Percentiles rank a stretch among this genome's conserved stretches.
phyloP scores from a whole-genome alignment of 2,113 vertebrate genomes.

The Ictalurus furcatus region DNA sequence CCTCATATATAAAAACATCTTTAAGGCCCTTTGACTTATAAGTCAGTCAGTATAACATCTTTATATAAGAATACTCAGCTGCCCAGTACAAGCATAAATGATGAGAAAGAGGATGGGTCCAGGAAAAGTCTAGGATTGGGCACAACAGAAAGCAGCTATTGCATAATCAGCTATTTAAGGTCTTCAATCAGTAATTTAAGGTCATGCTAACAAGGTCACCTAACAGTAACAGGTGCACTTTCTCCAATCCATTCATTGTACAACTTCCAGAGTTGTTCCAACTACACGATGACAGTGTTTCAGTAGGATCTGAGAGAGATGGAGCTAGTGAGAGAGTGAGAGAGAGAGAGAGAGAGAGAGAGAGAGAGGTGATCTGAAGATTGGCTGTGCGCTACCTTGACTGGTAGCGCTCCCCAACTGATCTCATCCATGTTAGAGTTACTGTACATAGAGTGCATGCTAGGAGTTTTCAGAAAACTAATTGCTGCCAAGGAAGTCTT shows the following conservation, averaged over 20 bases:
- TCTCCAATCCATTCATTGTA: background rate
- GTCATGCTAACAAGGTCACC: background rate
- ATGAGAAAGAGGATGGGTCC: background rate
- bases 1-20: background rate
- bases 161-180: background rate
- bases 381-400: background rate
- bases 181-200: background rate
- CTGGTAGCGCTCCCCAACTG: background rate
- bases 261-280: background rate
- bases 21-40: background rate
- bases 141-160: background rate
- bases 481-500: background rate
- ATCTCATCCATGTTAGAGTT: background rate
- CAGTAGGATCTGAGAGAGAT: background rate
- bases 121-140: background rate
- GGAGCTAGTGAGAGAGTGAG: background rate
- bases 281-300: background rate
- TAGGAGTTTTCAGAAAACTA: background rate
- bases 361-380: background rate
- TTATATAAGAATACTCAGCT: background rate
- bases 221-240: background rate
- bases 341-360: background rate
- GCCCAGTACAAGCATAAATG: background rate
- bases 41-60: background rate
- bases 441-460: background rate